Evolutionary conservation across 1,140 invertebrate species (phyloP), one percentile per base, ranked within the genome.

Genomic region (Alviniconcha marisindica): DNA sequence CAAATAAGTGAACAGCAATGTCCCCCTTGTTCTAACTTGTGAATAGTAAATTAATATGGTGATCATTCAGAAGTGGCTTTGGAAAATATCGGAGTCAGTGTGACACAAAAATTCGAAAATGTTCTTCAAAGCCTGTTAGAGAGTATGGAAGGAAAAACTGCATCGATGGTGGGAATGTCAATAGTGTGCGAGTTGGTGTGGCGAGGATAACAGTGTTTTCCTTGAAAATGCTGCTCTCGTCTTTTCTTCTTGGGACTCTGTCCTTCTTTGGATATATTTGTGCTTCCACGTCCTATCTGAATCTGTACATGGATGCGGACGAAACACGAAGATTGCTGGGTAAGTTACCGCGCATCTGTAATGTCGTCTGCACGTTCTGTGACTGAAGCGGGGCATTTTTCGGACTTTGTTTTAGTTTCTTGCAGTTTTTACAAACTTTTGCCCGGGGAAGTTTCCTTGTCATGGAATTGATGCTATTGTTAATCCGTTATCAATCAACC

Each of bases 291-390:
- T 82, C 85, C 21, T 81, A 90, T 79, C 83, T 91, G 51, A 90
- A 90, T 85, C 83, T 91, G 74, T 91, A 88, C 77, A 86, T 91
- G 86, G 87, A 89, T 80, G 82, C 87, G 69, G 78, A 81, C 60
- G 90, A 91, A 74, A 90, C 90, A 31, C 77, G 82, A 28, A 85
- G 89, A 85, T 83, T 91, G 69, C 83, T 91, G 60, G 90, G 90
- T 91, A 87, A 91, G 90, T 88, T 51, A 56, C 33, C 18, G 33
- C 74, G 2, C 51, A 56, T 74, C 18, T 77, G 18, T 60, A 28
- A 21, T 79, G 54, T 79, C 60, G 51, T 79, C 60, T 66, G 77
- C 60, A 44, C 36, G 33, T 7, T 74, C 21, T 74, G 5, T 74
- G n/a, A n/a, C n/a, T n/a, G 33, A 33, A 44, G 33, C n/a, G n/a